Percentiles rank a stretch among this genome's conserved stretches.
Evolutionary conservation across 1,140 invertebrate genomes (phyloP).

Genomic region (Dendroctonus ponderosae): DNA sequence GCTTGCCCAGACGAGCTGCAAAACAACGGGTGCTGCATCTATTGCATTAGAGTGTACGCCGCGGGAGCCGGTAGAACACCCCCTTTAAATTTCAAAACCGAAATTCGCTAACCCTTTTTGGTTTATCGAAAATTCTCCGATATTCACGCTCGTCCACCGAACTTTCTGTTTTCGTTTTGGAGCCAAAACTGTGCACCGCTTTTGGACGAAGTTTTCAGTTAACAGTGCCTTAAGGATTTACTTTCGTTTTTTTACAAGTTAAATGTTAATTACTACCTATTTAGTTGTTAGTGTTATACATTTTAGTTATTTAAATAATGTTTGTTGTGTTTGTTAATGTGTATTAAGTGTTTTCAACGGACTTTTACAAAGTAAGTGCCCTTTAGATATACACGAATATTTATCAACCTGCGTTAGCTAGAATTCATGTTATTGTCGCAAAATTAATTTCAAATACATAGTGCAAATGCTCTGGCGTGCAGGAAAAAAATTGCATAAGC

Average conservation of each 20-base stretch:
- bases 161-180: slow-evolving; percentile 25
- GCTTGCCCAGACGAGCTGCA: slow-evolving; percentile 39
- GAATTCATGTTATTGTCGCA: too few species aligned
- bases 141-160: slow-evolving; percentile 25
- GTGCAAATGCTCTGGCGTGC: too few species aligned
- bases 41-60: slow-evolving; percentile 46
- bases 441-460: too few species aligned
- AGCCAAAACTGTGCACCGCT: slow-evolving; percentile 30
- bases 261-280: slow-evolving; percentile 33
- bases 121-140: slow-evolving; percentile 25
- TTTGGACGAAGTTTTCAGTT: slow-evolving; percentile 26
- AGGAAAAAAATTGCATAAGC: too few species aligned
- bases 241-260: slow-evolving; percentile 35
- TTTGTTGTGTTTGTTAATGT: slow-evolving; percentile 50
- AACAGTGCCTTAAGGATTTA: slow-evolving; percentile 23
- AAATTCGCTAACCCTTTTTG: slow-evolving; percentile 43
- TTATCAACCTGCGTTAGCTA: too few species aligned
- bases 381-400: too few species aligned
- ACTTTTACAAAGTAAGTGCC: slow-evolving; percentile 30
- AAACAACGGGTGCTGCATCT: slow-evolving; percentile 49
- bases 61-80: slow-evolving; percentile 51
- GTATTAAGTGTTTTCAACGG: slow-evolving; percentile 35
- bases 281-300: slow-evolving; percentile 43
- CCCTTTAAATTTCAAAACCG: slow-evolving; percentile 33
- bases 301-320: slow-evolving; percentile 45